These are phyloP conservation scores for Ferrisia virgata DNA, from an alignment of 2,888 invertebrate species.

Conservation along the genomic window DNA sequence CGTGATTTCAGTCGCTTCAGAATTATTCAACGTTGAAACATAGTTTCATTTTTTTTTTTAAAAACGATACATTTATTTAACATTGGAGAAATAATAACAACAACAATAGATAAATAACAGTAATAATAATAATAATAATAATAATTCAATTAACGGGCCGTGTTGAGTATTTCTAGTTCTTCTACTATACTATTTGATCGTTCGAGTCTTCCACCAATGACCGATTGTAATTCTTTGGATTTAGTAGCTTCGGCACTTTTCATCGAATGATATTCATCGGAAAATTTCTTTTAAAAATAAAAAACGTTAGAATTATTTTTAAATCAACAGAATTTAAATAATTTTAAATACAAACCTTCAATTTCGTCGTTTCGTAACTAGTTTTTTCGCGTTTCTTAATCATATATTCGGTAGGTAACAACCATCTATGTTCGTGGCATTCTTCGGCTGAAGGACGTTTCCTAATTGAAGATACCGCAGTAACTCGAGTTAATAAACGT, in stretches of 20 bases:
- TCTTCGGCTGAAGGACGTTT: slow-evolving; percentile 93
- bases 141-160: background rate
- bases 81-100: slow-evolving; percentile 25
- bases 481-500: background rate
- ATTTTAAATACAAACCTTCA: slow-evolving; percentile 60
- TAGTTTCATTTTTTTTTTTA: background rate
- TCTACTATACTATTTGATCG: slow-evolving; percentile 83
- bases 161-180: slow-evolving; percentile 61
- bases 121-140: background rate
- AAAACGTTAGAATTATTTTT: background rate
- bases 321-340: too few relatives aligned
- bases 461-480: slow-evolving; percentile 55
- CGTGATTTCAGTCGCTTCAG: background rate
- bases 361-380: slow-evolving; percentile 76
- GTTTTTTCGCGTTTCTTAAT: slow-evolving; percentile 86
- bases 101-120: slow-evolving; percentile 2
- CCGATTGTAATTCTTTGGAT: slow-evolving; percentile 53
- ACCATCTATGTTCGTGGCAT: slow-evolving; percentile 94
- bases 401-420: slow-evolving; percentile 88
- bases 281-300: slow-evolving; percentile 22
- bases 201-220: slow-evolving; percentile 60
- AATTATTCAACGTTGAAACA: background rate
- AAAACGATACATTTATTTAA: slow-evolving; percentile 37
- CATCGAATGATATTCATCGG: slow-evolving; percentile 47
- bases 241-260: slow-evolving; percentile 42